Base-by-base conservation (phyloP, 2,113 vertebrate species). In the Otus sunia region DNA sequence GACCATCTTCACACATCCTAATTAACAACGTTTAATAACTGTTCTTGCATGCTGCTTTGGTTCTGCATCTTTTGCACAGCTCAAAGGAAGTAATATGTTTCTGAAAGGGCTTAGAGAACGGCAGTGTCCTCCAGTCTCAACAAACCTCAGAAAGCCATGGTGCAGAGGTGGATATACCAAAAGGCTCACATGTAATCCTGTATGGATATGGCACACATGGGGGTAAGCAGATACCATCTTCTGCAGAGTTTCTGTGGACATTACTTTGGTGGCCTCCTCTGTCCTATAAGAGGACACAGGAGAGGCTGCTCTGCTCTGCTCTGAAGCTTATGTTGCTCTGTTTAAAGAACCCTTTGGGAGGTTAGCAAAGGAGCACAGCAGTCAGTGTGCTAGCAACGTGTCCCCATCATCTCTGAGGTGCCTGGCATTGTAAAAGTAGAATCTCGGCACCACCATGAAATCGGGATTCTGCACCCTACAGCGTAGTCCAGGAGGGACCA, bases 1-100 rank as follows among this genome's bases (percentile, higher is more conserved):
- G 76, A 93, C 94, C 72, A 86, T 94, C 96, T 96, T 96, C 96
- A 92, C 92, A 94, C 94, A 84, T 90, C 91, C 88, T 96, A 94
- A 97, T 96, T 95, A 97, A 95, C 80, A 75, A 55, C 9, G 0
- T 85, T 89, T 92, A 96, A 67, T 94, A 95, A 95, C 85, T 96
- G 97, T 72, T 90, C 96, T 49, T 76, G 69, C 43, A 77, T 68
- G 92, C 69, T 72, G 92, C 83, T 94, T 90, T 94, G 82, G 90
- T 92, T 94, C 75, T 71, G 81, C 52, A 32, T 91, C 74, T 90
- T 95, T 92, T 3, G 18, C 60, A 32, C 39, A 90, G 84, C 93
- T 94, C 60, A 93, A 82, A 95, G 78, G 93, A 94, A 81, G 56
- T 20, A 53, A 90, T 78, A 64, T 2, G 6, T 73, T 88, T 90